A percentile compares a stretch with the other conserved stretches of the same genome.
Evolutionary conservation across 2,888 invertebrate genomes (phyloP).

Genomic region (Caenorhabditis sp.): DNA sequence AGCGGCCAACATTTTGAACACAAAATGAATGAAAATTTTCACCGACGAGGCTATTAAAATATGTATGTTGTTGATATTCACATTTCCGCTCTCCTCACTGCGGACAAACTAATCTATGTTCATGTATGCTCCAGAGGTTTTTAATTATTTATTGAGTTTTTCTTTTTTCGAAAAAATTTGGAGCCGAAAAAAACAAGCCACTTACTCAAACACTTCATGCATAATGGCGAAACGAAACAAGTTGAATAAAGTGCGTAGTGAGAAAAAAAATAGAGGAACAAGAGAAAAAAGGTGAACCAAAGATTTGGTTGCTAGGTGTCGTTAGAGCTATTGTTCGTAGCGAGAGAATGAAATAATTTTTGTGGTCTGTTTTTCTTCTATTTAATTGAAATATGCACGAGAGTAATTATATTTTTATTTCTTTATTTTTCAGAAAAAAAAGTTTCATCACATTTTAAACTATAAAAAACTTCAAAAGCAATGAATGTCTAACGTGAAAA

Average conservation of each 20-base stretch:
- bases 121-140: background rate
- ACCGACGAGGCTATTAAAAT: background rate
- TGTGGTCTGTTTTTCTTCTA: background rate
- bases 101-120: background rate
- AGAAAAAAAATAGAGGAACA: conserved; percentile 5
- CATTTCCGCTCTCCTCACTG: background rate
- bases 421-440: background rate
- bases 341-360: background rate
- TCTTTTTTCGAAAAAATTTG: background rate
- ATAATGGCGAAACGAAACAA: conserved; percentile 7
- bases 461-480: no score
- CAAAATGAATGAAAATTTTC: background rate
- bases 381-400: background rate
- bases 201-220: background rate
- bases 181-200: background rate
- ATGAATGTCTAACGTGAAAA: no score
- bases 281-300: conserved; percentile 11
- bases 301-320: conserved; percentile 13
- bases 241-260: conserved; percentile 16
- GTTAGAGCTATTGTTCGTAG: background rate
- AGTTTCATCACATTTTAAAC: no score
- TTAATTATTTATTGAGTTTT: background rate
- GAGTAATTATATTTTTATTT: background rate
- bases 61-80: background rate
- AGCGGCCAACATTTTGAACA: background rate